These are phyloP conservation scores for Tetramorium alpestre DNA, from an alignment of 1,140 invertebrate genomes.

Conservation along the genomic window DNA sequence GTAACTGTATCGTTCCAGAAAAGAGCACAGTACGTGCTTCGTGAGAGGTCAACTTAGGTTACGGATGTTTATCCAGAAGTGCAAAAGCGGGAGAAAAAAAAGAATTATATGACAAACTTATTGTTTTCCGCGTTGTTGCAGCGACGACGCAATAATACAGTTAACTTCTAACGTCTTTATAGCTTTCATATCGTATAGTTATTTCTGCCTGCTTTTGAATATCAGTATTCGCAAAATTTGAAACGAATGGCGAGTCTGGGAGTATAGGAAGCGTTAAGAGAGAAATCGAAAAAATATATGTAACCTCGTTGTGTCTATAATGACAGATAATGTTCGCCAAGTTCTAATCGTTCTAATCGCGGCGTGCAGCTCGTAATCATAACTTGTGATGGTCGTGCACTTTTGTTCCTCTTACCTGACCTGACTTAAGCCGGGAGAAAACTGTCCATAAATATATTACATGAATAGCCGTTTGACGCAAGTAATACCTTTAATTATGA, in stretches of 20 bases:
- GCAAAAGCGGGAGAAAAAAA: neutral
- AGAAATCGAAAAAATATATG: slow-evolving; percentile 1
- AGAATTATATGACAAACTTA: neutral
- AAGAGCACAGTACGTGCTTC: slow-evolving; percentile 60
- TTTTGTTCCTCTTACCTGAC: slow-evolving; percentile 65
- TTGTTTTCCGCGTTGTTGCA: neutral
- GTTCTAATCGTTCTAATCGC: slow-evolving; percentile 51
- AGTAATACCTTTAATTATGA: neutral
- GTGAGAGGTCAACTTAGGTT: slow-evolving; percentile 60
- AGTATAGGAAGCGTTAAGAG: neutral
- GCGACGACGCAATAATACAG: neutral
- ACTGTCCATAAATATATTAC: slow-evolving; percentile 12
- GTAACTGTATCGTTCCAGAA: slow-evolving; percentile 69
- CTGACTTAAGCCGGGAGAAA: slow-evolving; percentile 57
- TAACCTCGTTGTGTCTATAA: slow-evolving; percentile 60
- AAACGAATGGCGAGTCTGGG: neutral
- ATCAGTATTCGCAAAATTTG: neutral
- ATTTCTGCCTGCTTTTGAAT: neutral
- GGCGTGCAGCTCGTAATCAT: slow-evolving; percentile 63
- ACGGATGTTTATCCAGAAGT: slow-evolving; percentile 54
- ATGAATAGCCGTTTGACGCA: neutral
- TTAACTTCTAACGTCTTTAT: neutral
- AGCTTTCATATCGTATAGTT: neutral
- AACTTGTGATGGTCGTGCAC: slow-evolving; percentile 68
- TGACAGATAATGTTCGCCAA: slow-evolving; percentile 66